Conservation (phyloP, 2,797 vertebrate genomes). For the Petrocephalus sullivani region DNA sequence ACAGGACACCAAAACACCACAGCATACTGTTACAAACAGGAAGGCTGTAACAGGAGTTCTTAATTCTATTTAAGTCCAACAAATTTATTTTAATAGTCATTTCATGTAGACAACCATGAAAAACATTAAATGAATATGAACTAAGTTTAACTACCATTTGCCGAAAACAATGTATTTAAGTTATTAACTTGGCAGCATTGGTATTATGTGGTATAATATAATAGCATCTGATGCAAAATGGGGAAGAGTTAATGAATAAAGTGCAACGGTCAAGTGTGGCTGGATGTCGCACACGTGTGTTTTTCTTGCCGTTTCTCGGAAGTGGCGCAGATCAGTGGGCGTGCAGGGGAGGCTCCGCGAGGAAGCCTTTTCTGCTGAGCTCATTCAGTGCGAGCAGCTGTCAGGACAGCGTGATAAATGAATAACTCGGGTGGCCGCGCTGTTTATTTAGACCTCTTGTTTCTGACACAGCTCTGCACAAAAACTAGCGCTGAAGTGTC, state of each 20-base stretch:
- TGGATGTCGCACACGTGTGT: background rate
- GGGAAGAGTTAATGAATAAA: background rate
- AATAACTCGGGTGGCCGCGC: slow-evolving; percentile 61
- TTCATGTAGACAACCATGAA: background rate
- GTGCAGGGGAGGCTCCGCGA: slow-evolving; percentile 56
- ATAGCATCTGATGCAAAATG: background rate
- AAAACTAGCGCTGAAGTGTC: slow-evolving; percentile 16
- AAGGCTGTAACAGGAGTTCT: background rate
- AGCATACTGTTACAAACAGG: background rate
- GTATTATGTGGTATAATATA: background rate
- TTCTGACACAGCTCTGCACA: slow-evolving; percentile 55
- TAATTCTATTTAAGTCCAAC: background rate
- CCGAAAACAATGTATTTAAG: background rate
- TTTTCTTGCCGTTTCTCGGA: slow-evolving; percentile 2
- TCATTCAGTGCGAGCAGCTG: slow-evolving; percentile 42
- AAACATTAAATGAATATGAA: background rate
- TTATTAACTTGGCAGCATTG: background rate
- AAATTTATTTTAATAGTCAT: background rate
- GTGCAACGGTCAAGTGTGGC: background rate
- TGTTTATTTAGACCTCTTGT: slow-evolving; percentile 83
- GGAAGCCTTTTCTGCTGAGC: slow-evolving; percentile 42
- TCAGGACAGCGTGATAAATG: slow-evolving; percentile 74
- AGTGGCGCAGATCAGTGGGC: slow-evolving; percentile 18
- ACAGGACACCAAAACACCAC: background rate
- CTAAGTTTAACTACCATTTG: background rate